phyloP scores from a whole-genome alignment of 2,113 vertebrate genomes.

The Cyprinus carpio region DNA sequence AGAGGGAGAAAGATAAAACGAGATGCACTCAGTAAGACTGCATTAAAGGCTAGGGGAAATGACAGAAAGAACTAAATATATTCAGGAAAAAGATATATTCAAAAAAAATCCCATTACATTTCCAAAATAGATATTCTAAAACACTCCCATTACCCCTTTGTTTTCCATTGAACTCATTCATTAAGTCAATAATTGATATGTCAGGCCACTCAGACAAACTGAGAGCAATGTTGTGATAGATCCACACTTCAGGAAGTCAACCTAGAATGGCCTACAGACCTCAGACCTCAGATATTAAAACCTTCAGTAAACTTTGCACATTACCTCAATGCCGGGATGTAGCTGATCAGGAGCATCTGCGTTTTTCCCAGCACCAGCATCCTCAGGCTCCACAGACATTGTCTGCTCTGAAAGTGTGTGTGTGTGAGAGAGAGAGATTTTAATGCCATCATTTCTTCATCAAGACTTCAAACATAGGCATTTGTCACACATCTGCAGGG shows the following conservation, averaged over 20 bases:
- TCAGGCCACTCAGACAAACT: neutral
- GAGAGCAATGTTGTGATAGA: neutral
- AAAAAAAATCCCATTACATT: too few relatives aligned
- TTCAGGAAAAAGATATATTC: neutral
- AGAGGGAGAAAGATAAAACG: neutral
- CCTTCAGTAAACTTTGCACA: neutral
- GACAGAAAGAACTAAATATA: neutral
- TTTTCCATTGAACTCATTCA: neutral
- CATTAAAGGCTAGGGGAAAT: neutral
- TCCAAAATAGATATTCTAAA: too few relatives aligned
- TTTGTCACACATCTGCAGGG: neutral
- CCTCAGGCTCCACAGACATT: slow-evolving; percentile 60
- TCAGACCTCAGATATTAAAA: neutral
- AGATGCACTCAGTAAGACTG: too few relatives aligned
- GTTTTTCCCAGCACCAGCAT: slow-evolving; percentile 62
- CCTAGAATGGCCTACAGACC: neutral
- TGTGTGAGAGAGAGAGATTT: neutral
- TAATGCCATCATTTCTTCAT: slow-evolving; percentile 3
- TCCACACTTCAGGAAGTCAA: neutral
- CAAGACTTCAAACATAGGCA: neutral
- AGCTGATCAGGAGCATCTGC: slow-evolving; percentile 42
- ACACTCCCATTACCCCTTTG: neutral
- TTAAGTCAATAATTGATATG: neutral
- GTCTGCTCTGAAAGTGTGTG: slow-evolving; percentile 48
- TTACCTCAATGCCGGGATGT: slow-evolving; percentile 56